Percentiles rank a stretch among this genome's conserved stretches.
phyloP scores from a whole-genome alignment of 2,797 vertebrate genomes.

The Anguilla pacifica region DNA sequence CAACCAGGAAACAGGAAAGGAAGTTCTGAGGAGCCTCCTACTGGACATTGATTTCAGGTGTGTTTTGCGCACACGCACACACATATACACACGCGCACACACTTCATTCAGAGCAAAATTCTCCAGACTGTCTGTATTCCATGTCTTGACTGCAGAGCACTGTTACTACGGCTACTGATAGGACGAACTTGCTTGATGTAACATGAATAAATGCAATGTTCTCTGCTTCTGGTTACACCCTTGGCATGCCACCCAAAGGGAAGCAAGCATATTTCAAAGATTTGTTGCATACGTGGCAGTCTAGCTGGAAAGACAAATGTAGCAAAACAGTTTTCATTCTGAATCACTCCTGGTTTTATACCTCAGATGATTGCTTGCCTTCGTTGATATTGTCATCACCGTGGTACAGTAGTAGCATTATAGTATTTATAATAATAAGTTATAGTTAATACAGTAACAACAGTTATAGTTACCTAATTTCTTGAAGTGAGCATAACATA shows the following conservation, averaged over 20 bases:
- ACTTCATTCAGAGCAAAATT: background rate
- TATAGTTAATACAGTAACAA: background rate
- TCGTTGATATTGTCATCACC: background rate
- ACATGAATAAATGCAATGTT: background rate
- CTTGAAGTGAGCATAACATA: background rate
- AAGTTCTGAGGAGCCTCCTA: slow-evolving; percentile 81
- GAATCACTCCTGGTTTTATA: background rate
- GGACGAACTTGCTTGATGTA: background rate
- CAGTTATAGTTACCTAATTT: background rate
- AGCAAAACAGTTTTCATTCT: background rate
- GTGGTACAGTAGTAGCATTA: background rate
- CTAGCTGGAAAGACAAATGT: background rate
- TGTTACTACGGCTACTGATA: background rate
- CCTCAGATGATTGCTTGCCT: background rate
- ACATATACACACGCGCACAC: background rate
- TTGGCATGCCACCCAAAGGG: background rate
- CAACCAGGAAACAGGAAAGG: slow-evolving; percentile 64
- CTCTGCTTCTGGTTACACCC: background rate
- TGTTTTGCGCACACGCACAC: background rate
- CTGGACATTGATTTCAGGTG: slow-evolving; percentile 97
- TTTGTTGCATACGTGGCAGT: background rate
- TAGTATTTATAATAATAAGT: background rate
- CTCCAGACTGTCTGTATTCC: background rate
- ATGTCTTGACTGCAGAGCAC: background rate
- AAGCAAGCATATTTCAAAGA: slow-evolving; percentile 8